Evolutionary conservation across 2,113 vertebrate species (phyloP), one percentile per base, ranked within the genome.

Genomic region (Festucalex cinctus): DNA sequence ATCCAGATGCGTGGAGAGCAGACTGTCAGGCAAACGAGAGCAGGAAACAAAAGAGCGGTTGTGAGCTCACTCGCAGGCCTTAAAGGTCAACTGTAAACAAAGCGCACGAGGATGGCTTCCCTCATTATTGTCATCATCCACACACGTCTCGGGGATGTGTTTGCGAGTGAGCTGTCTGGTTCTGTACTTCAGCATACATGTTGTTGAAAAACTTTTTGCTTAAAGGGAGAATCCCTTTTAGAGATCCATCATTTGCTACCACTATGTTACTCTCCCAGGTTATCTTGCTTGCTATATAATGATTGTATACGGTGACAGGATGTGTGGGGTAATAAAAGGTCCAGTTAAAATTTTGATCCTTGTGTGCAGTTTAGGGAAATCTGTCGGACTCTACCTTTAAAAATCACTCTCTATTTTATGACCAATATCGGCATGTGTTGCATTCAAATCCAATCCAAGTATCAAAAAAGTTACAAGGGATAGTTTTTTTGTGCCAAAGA

Each of bases 41-140:
- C 20, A 76, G 51, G 54, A 19, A 65, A 36, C 9, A 9, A 22
- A 35, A 41, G 57, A 48, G 1, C 14, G 24, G 43, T 20, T 60
- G 54, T 37, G 65, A 62, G 56, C 3, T 5, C 65, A 72, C 41
- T 68, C 3, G 9, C 63, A 62, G 61, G 51, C 36, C 62, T n/a
- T 60, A 69, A 48, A 71, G 68, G 63, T 81, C 28, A 7, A 63
- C 28, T 0, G 48, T n/a, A 63, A 63, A 69, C 17, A 68, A 79
- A 69, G 71, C 3, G 6, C 36, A 67, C 53, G 41, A 19, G 56
- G 61, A 64, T 14, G n/a, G 60, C 51, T 49, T 53, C 48, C 35
- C 60, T 28, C 12, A 26, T 67, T 80, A 76, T 65, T 80, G 56
- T 22, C 57, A 56, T 44, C 69, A 9, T 36, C 48, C 20, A n/a